phyloP scores from a whole-genome alignment of 23 tunicate genomes.

The Trididemnum miniatum region DNA sequence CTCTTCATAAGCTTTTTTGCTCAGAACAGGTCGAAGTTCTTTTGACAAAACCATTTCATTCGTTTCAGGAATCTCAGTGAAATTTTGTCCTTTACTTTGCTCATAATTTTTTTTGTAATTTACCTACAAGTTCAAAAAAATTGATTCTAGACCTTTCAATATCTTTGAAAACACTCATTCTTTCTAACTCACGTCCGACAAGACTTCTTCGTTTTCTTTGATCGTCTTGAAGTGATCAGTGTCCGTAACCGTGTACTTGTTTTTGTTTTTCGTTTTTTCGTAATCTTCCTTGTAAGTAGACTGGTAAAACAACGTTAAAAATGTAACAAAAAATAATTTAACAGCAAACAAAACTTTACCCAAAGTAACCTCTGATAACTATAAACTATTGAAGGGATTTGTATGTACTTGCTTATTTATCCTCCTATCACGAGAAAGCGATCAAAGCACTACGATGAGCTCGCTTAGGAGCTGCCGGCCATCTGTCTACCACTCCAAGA shows the following conservation, averaged over 20 bases:
- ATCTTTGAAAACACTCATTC: too few relatives aligned
- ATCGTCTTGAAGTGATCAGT: slow-evolving; percentile 53
- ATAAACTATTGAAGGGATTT: too few relatives aligned
- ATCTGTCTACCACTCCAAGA: too few relatives aligned
- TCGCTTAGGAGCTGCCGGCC: too few relatives aligned
- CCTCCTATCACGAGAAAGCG: too few relatives aligned
- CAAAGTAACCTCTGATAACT: too few relatives aligned
- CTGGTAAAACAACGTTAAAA: slow-evolving; percentile 20
- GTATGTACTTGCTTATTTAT: too few relatives aligned
- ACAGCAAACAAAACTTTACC: too few relatives aligned
- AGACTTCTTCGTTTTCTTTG: slow-evolving; percentile 14
- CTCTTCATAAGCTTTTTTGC: slow-evolving; percentile 68
- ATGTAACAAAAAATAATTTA: too few relatives aligned
- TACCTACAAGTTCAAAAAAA: too few relatives aligned
- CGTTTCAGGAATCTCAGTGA: slow-evolving; percentile 60
- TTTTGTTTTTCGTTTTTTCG: slow-evolving; percentile 26
- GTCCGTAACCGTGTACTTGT: slow-evolving; percentile 50
- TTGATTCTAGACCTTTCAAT: too few relatives aligned
- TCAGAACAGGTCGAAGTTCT: slow-evolving; percentile 58
- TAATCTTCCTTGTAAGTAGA: slow-evolving; percentile 50
- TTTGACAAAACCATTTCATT: slow-evolving; percentile 78
- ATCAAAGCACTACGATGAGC: too few relatives aligned
- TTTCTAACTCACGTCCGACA: slow-evolving; percentile 10
- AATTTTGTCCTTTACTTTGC: slow-evolving; percentile 64
- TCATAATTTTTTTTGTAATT: slow-evolving; percentile 80